Percentiles rank a stretch among this genome's conserved stretches.
Evolutionary conservation across 2,797 vertebrate genomes (phyloP).

Genomic region (Steatocranus sp.): DNA sequence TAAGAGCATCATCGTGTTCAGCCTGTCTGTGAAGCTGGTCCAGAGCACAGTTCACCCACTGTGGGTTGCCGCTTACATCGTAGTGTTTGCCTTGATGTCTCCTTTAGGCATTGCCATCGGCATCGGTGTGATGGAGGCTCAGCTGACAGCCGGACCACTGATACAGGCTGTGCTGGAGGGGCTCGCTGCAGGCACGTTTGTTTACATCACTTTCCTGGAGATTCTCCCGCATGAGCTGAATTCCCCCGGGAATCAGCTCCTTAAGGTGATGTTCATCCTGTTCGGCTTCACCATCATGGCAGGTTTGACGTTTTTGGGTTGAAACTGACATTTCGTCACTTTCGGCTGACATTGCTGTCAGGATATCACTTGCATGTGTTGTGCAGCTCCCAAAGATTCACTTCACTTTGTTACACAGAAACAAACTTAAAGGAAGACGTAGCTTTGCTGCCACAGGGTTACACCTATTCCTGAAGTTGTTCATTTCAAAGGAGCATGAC

Average conservation of each 20-base stretch:
- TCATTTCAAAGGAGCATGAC: neutral
- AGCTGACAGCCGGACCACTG: slow-evolving; percentile 56
- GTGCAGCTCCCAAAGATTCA: neutral
- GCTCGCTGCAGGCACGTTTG: slow-evolving; percentile 84
- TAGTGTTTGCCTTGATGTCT: slow-evolving; percentile 83
- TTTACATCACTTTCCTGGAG: slow-evolving; percentile 92
- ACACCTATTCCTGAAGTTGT: neutral
- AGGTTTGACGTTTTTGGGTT: slow-evolving; percentile 79
- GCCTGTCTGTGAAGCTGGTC: slow-evolving; percentile 83
- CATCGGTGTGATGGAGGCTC: slow-evolving; percentile 77
- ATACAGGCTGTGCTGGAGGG: slow-evolving; percentile 84
- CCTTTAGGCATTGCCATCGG: slow-evolving; percentile 83
- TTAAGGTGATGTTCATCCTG: slow-evolving; percentile 84
- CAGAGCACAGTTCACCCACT: slow-evolving; percentile 67
- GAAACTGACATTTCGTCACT: neutral
- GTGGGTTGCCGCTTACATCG: slow-evolving; percentile 78
- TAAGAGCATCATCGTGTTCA: slow-evolving; percentile 89
- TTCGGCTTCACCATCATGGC: slow-evolving; percentile 86
- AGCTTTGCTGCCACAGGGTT: neutral
- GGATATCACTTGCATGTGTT: neutral
- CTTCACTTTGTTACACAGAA: neutral
- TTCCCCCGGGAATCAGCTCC: slow-evolving; percentile 76
- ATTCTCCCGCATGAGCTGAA: slow-evolving; percentile 88
- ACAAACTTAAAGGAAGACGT: neutral
- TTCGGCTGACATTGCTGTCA: neutral